phyloP scores from a whole-genome alignment of 2,888 invertebrate species.

The Drosophila demipolita region DNA sequence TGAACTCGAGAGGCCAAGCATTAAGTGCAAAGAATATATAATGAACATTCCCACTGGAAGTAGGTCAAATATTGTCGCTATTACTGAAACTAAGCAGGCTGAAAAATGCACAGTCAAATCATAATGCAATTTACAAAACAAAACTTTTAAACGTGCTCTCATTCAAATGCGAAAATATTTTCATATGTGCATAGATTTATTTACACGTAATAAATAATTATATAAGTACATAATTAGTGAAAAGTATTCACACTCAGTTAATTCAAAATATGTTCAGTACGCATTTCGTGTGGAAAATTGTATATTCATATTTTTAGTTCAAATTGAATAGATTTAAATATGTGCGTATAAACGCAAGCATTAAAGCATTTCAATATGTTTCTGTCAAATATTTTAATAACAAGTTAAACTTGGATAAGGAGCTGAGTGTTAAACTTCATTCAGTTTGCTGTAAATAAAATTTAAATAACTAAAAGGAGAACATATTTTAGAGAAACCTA shows the following conservation, averaged over 20 bases:
- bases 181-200: not conserved
- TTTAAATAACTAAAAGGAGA: not conserved
- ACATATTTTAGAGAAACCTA: not conserved
- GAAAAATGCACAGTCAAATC: not conserved
- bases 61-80: slow-evolving; percentile 45
- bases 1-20: not conserved
- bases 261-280: not conserved
- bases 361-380: not conserved
- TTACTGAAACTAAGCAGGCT: not conserved
- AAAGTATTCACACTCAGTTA: not conserved
- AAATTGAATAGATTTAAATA: not conserved
- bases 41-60: slow-evolving; percentile 35
- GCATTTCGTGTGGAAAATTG: not conserved
- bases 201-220: slow-evolving; percentile 5
- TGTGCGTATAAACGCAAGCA: not conserved
- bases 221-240: not conserved
- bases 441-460: not conserved
- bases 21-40: slow-evolving; percentile 45
- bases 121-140: slow-evolving; percentile 11
- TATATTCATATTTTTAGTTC: not conserved
- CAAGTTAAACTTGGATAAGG: not conserved
- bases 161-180: slow-evolving; percentile 17
- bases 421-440: not conserved
- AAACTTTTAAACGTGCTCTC: slow-evolving; percentile 23
- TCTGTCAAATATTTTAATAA: not conserved